Evolutionary conservation across 2,113 vertebrate genomes (phyloP).

Genomic region (Halcyon senegalensis): DNA sequence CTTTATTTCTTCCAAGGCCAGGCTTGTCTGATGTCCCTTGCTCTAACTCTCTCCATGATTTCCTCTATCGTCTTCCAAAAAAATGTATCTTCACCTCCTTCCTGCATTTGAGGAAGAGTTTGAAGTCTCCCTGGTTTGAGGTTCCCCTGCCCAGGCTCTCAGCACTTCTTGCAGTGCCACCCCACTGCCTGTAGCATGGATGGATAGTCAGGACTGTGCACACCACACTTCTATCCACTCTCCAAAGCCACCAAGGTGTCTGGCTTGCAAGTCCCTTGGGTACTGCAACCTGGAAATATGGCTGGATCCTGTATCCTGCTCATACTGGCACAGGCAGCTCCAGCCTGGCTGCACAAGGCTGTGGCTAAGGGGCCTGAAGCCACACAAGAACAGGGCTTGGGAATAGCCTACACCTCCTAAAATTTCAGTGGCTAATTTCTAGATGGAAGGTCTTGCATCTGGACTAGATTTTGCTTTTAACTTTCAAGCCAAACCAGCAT

Average conservation of each 20-base stretch:
- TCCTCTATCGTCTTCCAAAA: not conserved
- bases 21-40: not conserved
- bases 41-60: not conserved
- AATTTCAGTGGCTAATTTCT: too few relatives aligned
- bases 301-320: not conserved
- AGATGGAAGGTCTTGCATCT: not conserved
- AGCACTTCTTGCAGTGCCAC: not conserved
- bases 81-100: not conserved
- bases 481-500: rapidly evolving
- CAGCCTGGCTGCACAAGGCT: not conserved
- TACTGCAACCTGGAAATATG: not conserved
- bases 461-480: not conserved
- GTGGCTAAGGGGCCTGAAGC: too few relatives aligned
- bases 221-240: not conserved
- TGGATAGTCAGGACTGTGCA: not conserved
- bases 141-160: not conserved
- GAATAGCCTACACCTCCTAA: too few relatives aligned
- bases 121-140: not conserved
- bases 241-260: not conserved
- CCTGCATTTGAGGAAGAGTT: not conserved
- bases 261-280: not conserved
- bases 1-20: not conserved
- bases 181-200: not conserved
- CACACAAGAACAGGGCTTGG: too few relatives aligned
- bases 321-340: not conserved